phyloP scores from a whole-genome alignment of 2,888 invertebrate genomes.

The Aporophyla lueneburgensis region DNA sequence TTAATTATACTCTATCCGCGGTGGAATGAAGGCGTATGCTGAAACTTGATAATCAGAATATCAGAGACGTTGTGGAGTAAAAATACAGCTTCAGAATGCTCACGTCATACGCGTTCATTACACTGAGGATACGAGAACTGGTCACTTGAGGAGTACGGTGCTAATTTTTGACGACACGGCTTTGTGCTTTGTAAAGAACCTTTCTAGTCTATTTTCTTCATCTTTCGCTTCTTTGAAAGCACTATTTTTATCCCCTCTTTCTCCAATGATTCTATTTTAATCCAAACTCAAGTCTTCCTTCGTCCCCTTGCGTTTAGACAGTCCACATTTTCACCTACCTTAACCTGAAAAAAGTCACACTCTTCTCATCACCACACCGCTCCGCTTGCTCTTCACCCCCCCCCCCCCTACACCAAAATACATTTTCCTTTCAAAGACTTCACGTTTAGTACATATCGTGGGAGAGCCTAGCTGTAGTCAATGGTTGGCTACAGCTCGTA shows the following conservation, averaged over 20 bases:
- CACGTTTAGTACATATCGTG: neutral
- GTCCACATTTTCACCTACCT: no score
- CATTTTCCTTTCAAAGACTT: neutral
- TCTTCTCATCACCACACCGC: no score
- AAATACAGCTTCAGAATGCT: neutral
- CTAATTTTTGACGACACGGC: no score
- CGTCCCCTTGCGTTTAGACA: no score
- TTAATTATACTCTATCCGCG: neutral
- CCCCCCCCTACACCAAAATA: neutral
- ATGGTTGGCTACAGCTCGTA: neutral
- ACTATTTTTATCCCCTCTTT: no score
- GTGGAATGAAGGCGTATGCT: conserved; percentile 12
- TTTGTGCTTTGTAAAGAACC: neutral
- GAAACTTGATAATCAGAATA: neutral
- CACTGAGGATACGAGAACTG: conserved; percentile 1
- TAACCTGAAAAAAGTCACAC: no score
- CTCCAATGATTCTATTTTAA: no score
- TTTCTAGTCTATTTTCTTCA: no score
- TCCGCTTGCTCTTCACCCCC: no score
- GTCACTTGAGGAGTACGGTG: neutral
- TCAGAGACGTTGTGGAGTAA: neutral
- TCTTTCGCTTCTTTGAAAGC: no score
- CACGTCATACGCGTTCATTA: conserved; percentile 11
- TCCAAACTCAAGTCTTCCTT: no score
- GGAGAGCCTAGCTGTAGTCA: neutral